These are phyloP conservation scores for Aplocera efformata DNA, from an alignment of 2,888 invertebrate species.

Conservation along the genomic window DNA sequence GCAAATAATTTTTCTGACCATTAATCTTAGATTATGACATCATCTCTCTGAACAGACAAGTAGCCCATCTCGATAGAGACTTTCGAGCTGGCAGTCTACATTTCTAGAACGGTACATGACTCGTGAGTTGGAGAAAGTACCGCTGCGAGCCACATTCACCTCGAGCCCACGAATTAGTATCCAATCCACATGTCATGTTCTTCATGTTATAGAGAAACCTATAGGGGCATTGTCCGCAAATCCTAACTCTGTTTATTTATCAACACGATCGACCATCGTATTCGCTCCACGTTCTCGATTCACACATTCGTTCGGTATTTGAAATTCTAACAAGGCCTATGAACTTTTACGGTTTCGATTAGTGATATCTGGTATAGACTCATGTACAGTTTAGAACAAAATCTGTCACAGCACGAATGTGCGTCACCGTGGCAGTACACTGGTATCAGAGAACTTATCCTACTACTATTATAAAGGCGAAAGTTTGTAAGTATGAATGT, in stretches of 20 bases:
- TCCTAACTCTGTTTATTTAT: conserved; percentile 64
- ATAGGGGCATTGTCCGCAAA: conserved; percentile 62
- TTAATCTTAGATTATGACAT: conserved; percentile 19
- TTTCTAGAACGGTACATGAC: conserved; percentile 57
- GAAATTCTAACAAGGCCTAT: conserved; percentile 58
- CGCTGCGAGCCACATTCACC: conserved; percentile 51
- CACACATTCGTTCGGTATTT: conserved; percentile 70
- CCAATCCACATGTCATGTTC: conserved; percentile 15
- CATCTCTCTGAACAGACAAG: conserved; percentile 11
- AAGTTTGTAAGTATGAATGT: no score
- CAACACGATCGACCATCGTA: conserved; percentile 57
- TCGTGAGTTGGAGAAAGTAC: conserved; percentile 61
- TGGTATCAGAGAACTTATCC: no score
- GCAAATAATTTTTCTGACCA: conserved; percentile 24
- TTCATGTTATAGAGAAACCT: conserved; percentile 15
- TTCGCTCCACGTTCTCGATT: conserved; percentile 74
- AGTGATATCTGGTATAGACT: conserved; percentile 19
- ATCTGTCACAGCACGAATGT: conserved; percentile 25
- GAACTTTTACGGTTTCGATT: conserved; percentile 52
- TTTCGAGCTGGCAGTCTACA: conserved; percentile 52
- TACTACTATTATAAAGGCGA: no score
- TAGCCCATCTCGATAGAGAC: conserved; percentile 34
- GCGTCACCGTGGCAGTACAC: no score
- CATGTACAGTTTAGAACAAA: no score
- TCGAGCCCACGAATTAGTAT: conserved; percentile 14